Evolutionary conservation across 1,140 invertebrate species (phyloP), one percentile per base, ranked within the genome.

Genomic region (Pantala flavescens): DNA sequence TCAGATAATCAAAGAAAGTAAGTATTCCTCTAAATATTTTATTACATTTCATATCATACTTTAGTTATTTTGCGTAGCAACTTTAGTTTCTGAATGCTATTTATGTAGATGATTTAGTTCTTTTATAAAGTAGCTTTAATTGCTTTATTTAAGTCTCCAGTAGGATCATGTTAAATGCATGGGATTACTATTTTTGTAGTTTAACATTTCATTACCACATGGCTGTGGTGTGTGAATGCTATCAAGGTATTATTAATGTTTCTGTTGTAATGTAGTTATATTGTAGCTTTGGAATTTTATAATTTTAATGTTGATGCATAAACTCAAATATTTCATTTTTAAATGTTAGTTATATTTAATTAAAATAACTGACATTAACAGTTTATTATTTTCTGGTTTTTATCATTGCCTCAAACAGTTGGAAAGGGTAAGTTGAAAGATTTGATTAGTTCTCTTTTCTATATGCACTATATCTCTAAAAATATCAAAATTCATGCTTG

Each of bases 1-100:
- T 55, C 91, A 94, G 82, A 88, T 87, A 43, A 90, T 93, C 70
- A 90, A 91, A 88, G 88, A 92, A 87, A 91, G 93, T 94, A 84
- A 91, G 90, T 89, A 79, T 74, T 63, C 76, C 73, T 77, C 9
- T 71, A 9, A 73, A 19, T 74, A 24, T 74, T 23, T 9, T 36
- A 76, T 11, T 72, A n/a, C 63, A 71, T 24, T 43, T 75, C 14
- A n/a, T 42, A 42, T n/a, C 11, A 74, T 70, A 16, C 24, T 75
- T 55, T 14, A 23, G 49, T 73, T 19, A 73, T 71, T 24, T 70
- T 55, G 1, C n/a, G 71, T 42, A 23, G 23, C 16, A 24, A 72
- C 10, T 72, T 23, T 36, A 36, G 23, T 63, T 3, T 63, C 49
- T 24, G 3, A 19, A 70, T 24, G 23, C 16, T 2, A 72, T 24